These are phyloP conservation scores for Phenganax stokvisi DNA, from an alignment of 92 coral and sea anemone genomes.

Conservation along the genomic window DNA sequence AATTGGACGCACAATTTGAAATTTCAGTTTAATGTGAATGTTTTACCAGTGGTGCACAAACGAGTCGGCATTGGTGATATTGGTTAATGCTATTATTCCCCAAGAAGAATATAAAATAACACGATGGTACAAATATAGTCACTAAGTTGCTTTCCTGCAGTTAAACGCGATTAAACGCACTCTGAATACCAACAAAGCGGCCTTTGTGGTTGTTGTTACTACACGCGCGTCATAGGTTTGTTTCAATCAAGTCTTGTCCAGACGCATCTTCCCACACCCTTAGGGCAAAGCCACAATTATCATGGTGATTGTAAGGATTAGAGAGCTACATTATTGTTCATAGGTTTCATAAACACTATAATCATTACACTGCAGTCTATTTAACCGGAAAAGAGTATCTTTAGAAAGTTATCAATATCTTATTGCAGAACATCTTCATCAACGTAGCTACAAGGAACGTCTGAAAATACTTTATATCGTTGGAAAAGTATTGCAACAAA, in stretches of 20 bases:
- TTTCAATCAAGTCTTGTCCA: slow-evolving; percentile 13
- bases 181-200: neutral
- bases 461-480: too few relatives aligned
- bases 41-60: neutral
- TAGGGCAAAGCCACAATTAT: slow-evolving; percentile 1
- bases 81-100: neutral
- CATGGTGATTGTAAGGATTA: slow-evolving; percentile 9
- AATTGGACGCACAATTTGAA: slow-evolving; percentile 1
- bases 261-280: slow-evolving; percentile 20
- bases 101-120: neutral
- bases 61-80: slow-evolving; percentile 1
- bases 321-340: neutral
- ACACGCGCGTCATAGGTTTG: slow-evolving; percentile 18
- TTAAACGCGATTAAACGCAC: slow-evolving; percentile 22
- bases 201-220: slow-evolving; percentile 2
- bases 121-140: slow-evolving; percentile 2
- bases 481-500: too few relatives aligned
- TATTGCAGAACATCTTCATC: too few relatives aligned
- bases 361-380: too few relatives aligned
- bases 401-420: too few relatives aligned
- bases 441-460: too few relatives aligned
- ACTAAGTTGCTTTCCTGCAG: neutral
- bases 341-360: neutral
- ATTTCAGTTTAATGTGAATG: neutral
- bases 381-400: too few relatives aligned